phyloP scores from a whole-genome alignment of 2,797 vertebrate species.

The Dermochelys coriacea region DNA sequence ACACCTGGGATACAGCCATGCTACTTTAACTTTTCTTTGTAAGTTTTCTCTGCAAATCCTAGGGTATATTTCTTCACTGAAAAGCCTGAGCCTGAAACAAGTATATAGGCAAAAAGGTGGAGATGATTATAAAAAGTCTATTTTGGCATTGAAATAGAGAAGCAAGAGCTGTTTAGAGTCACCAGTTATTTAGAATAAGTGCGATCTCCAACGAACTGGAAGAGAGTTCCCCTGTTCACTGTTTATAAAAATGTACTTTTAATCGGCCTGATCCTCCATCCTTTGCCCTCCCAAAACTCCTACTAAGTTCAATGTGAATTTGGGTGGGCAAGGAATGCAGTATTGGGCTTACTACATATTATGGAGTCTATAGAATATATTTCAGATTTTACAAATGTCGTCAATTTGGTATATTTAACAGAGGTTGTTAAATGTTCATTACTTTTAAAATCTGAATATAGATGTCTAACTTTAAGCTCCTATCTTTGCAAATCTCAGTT shows the following conservation, averaged over 20 bases:
- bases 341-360: neutral
- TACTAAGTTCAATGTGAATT: neutral
- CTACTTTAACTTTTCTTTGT: neutral
- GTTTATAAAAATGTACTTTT: neutral
- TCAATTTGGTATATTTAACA: neutral
- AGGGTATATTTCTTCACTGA: neutral
- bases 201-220: neutral
- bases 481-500: neutral
- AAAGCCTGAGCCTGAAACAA: neutral
- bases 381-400: neutral
- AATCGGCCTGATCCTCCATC: neutral
- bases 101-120: neutral
- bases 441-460: neutral
- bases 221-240: neutral
- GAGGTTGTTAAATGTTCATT: neutral
- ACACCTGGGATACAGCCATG: neutral
- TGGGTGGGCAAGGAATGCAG: neutral
- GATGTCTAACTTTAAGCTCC: neutral
- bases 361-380: rapidly evolving
- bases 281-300: neutral
- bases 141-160: neutral
- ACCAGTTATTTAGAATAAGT: neutral
- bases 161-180: neutral
- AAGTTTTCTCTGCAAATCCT: neutral
- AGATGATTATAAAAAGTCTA: neutral